Evolutionary conservation across 2,888 invertebrate genomes (phyloP).

Genomic region (Rosalia funebris): DNA sequence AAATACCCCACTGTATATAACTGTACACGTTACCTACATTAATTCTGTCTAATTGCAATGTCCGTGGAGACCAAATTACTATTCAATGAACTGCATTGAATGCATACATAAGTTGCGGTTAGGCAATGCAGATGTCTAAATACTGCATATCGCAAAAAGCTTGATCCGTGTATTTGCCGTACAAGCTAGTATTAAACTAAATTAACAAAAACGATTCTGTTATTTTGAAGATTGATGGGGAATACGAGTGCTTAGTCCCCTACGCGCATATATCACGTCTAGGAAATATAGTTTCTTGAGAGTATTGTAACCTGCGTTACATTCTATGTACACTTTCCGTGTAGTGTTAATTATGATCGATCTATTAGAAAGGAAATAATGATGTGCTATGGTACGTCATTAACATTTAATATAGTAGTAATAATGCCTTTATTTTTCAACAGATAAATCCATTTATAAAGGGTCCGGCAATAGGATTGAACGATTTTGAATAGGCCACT

Average conservation of each 20-base stretch:
- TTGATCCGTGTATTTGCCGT: neutral
- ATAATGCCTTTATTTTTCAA: too few relatives aligned
- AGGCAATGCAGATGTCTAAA: slow-evolving; percentile 10
- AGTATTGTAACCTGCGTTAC: too few relatives aligned
- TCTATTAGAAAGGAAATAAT: too few relatives aligned
- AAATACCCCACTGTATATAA: too few relatives aligned
- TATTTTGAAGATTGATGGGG: slow-evolving; percentile 7
- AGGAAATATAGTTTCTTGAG: too few relatives aligned
- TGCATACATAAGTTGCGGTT: slow-evolving; percentile 16
- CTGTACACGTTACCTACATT: neutral
- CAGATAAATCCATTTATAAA: too few relatives aligned
- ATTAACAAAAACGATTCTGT: slow-evolving; percentile 11
- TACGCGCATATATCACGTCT: neutral
- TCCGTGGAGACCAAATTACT: neutral
- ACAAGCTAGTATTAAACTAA: neutral
- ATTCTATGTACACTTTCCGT: too few relatives aligned
- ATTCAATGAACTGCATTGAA: slow-evolving; percentile 16
- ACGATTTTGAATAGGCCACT: too few relatives aligned
- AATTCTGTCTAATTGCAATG: slow-evolving; percentile 11
- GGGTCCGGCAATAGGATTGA: too few relatives aligned
- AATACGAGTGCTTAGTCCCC: neutral
- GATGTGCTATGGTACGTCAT: too few relatives aligned
- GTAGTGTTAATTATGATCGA: too few relatives aligned
- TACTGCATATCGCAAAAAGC: slow-evolving; percentile 2
- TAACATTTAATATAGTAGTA: too few relatives aligned